Evolutionary conservation across 30 jellyfish, hydroid and myxozoan genomes (phyloP).

Genomic region (Aurelia coerulea): DNA sequence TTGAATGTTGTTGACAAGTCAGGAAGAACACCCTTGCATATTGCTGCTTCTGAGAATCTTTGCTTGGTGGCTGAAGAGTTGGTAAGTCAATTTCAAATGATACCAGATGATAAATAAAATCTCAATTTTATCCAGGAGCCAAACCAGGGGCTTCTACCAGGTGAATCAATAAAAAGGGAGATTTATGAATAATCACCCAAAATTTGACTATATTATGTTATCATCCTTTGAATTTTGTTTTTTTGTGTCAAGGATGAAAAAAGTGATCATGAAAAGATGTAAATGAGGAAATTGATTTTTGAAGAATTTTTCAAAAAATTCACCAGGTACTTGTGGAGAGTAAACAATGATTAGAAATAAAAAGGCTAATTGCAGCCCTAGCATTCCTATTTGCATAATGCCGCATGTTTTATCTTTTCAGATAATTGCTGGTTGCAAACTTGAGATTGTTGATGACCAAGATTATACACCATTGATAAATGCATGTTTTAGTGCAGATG

Average conservation of each 20-base stretch:
- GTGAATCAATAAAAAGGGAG: no score
- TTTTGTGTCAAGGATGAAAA: no score
- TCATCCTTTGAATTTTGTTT: no score
- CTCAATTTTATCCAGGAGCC: not conserved
- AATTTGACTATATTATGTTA: no score
- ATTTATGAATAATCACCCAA: no score
- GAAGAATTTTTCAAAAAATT: no score
- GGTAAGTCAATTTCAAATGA: not conserved
- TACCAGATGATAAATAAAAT: not conserved
- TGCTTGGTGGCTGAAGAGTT: conserved; percentile 15
- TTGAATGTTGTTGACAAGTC: conserved; percentile 11
- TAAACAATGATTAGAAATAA: no score
- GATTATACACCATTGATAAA: conserved; percentile 33
- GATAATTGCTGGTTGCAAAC: conserved; percentile 40
- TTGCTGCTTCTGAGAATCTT: conserved; percentile 13
- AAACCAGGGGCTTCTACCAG: not conserved
- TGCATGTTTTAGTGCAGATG: conserved; percentile 43
- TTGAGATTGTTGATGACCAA: conserved; percentile 26
- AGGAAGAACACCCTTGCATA: conserved; percentile 42
- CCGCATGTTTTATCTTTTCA: not conserved
- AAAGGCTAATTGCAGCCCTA: no score
- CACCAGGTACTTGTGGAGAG: no score
- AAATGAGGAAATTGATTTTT: no score
- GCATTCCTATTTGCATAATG: no score
- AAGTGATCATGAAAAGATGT: not conserved